Conservation (phyloP, 2,888 invertebrate genomes). For the Silvanus unidentatus region DNA sequence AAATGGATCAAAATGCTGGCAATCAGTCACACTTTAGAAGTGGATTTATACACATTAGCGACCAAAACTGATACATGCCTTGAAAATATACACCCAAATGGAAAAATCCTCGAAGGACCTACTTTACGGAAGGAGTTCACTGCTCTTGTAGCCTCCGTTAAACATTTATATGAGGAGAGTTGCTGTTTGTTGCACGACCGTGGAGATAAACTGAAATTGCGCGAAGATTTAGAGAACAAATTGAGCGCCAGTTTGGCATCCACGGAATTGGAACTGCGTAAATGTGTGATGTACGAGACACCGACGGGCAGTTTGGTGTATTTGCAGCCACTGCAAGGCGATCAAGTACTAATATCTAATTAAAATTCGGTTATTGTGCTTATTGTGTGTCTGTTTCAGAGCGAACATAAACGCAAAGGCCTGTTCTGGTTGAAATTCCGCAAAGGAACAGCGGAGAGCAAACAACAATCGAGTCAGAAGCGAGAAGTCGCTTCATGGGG, state of each 20-base stretch:
- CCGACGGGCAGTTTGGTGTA: slow-evolving; percentile 53
- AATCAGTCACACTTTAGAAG: slow-evolving; percentile 64
- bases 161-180: slow-evolving; percentile 68
- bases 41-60: slow-evolving; percentile 69
- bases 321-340: slow-evolving; percentile 51
- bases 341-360: slow-evolving; percentile 42
- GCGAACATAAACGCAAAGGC: slow-evolving; percentile 54
- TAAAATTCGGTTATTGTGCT: neutral
- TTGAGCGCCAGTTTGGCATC: slow-evolving; percentile 60
- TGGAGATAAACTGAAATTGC: slow-evolving; percentile 57
- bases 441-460: slow-evolving; percentile 42
- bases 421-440: slow-evolving; percentile 66
- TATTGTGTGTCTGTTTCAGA: slow-evolving; percentile 26
- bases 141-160: slow-evolving; percentile 61
- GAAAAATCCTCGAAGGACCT: slow-evolving; percentile 72
- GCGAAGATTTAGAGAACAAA: slow-evolving; percentile 64
- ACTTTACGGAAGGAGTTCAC: slow-evolving; percentile 66
- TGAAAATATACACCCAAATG: slow-evolving; percentile 74
- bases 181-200: slow-evolving; percentile 63
- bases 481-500: slow-evolving; percentile 69
- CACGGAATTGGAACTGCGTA: slow-evolving; percentile 67
- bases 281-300: slow-evolving; percentile 58
- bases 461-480: slow-evolving; percentile 47
- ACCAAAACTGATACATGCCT: slow-evolving; percentile 63
- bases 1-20: slow-evolving; percentile 62